A percentile compares a stretch with the other conserved stretches of the same genome.
phyloP scores from a whole-genome alignment of 2,113 vertebrate species.

The Apteryx mantelli region DNA sequence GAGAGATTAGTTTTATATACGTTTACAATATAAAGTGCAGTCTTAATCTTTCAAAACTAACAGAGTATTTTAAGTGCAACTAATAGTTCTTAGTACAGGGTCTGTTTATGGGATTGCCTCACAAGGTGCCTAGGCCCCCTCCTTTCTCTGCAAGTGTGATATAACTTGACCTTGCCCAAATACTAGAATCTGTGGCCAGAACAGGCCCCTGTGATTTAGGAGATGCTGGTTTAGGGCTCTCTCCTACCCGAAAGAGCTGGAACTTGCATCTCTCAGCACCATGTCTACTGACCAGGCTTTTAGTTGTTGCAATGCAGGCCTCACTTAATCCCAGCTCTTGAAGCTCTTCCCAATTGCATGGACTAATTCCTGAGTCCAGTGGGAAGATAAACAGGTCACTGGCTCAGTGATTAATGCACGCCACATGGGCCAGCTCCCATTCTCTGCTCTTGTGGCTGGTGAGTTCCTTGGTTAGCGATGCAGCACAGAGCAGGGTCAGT shows the following conservation, averaged over 20 bases:
- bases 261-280: accelerated
- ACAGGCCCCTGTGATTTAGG: not conserved
- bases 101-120: not conserved
- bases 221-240: not conserved
- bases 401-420: not conserved
- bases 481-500: not conserved
- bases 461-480: not conserved
- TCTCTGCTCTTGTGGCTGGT: accelerated
- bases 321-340: not conserved
- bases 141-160: not conserved
- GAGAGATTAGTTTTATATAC: not conserved
- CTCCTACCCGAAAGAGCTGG: not conserved
- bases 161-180: not conserved
- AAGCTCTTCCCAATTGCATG: not conserved
- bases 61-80: not conserved
- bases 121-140: not conserved
- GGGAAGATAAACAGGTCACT: not conserved
- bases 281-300: not conserved
- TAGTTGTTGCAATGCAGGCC: not conserved
- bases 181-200: not conserved
- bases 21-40: not conserved
- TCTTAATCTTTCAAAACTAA: not conserved
- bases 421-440: not conserved
- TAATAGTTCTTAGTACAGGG: not conserved
- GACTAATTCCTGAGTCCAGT: not conserved